These are phyloP conservation scores for Tragopan temminckii DNA, from an alignment of 2,797 vertebrate genomes.

Conservation along the genomic window DNA sequence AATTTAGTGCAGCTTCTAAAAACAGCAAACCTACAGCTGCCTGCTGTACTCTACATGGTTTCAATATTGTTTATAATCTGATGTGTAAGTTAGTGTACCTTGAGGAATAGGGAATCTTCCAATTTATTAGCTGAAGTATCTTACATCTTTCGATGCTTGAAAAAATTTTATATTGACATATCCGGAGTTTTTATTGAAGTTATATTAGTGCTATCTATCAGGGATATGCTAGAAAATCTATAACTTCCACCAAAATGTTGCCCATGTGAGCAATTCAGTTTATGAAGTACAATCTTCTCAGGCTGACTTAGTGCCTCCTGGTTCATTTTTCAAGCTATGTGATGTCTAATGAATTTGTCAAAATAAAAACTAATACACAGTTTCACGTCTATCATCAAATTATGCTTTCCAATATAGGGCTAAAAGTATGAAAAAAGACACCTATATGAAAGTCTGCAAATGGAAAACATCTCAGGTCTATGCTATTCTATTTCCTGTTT, in stretches of 20 bases:
- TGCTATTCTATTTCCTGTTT: constrained; percentile 65
- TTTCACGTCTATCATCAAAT: constrained; percentile 90
- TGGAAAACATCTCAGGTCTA: constrained; percentile 70
- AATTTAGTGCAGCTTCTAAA: constrained; percentile 34
- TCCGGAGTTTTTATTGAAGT: constrained; percentile 95
- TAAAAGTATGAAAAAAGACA: constrained; percentile 79
- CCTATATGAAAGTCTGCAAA: constrained; percentile 67
- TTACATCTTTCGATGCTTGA: constrained; percentile 81
- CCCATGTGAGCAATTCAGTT: constrained; percentile 93
- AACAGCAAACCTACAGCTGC: constrained; percentile 36
- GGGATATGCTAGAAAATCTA: constrained; percentile 96
- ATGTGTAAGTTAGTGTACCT: constrained; percentile 80
- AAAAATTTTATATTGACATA: constrained; percentile 92
- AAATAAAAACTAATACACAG: constrained; percentile 88
- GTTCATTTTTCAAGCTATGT: constrained; percentile 93
- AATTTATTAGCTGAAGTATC: constrained; percentile 85
- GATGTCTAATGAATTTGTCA: constrained; percentile 96
- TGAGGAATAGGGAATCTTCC: constrained; percentile 80
- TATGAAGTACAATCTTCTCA: constrained; percentile 95
- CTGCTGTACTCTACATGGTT: constrained; percentile 70
- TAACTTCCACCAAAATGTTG: constrained; percentile 94
- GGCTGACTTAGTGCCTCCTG: constrained; percentile 83
- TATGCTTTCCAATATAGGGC: constrained; percentile 82
- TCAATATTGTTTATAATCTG: constrained; percentile 79
- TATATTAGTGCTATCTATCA: constrained; percentile 99